Conservation (phyloP, 2,888 invertebrate species). For the Muschampia plurimacula region DNA sequence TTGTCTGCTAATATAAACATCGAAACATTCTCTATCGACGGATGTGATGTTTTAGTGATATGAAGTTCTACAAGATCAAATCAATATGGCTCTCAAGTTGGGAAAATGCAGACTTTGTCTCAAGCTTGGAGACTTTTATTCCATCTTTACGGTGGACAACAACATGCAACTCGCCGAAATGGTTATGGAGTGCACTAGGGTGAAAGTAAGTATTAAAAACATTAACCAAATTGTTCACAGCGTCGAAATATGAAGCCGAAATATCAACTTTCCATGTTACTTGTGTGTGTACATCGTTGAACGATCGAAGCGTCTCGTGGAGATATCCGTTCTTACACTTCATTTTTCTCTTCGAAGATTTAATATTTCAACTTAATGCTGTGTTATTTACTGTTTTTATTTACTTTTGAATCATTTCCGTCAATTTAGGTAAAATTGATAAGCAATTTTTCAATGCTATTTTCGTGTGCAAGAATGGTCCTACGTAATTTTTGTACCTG, state of each 20-base stretch:
- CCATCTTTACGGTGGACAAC: slow-evolving; percentile 82
- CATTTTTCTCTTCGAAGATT: slow-evolving; percentile 31
- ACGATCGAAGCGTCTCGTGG: slow-evolving; percentile 25
- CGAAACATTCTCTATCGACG: slow-evolving; percentile 41
- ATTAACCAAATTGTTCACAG: slow-evolving; percentile 19
- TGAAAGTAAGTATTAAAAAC: slow-evolving; percentile 66
- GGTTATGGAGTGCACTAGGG: slow-evolving; percentile 81
- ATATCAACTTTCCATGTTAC: slow-evolving; percentile 36
- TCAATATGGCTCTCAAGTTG: slow-evolving; percentile 82
- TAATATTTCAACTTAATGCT: slow-evolving; percentile 28
- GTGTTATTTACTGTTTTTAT: slow-evolving; percentile 20
- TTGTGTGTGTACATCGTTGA: slow-evolving; percentile 24
- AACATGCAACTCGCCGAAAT: slow-evolving; percentile 79
- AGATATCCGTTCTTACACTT: slow-evolving; percentile 39
- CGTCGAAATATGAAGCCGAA: slow-evolving; percentile 39
- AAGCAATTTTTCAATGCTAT: neutral
- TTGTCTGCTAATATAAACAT: neutral
- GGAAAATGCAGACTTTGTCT: slow-evolving; percentile 85
- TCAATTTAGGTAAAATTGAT: slow-evolving; percentile 35
- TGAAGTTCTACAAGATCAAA: slow-evolving; percentile 71
- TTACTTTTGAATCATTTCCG: slow-evolving; percentile 8
- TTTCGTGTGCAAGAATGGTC: neutral
- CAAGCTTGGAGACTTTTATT: slow-evolving; percentile 83
- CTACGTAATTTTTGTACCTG: neutral
- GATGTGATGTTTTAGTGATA: slow-evolving; percentile 65